Percentiles rank a stretch among this genome's conserved stretches.
phyloP scores from a whole-genome alignment of 2,113 vertebrate genomes.

The Rhizomys pruinosus region DNA sequence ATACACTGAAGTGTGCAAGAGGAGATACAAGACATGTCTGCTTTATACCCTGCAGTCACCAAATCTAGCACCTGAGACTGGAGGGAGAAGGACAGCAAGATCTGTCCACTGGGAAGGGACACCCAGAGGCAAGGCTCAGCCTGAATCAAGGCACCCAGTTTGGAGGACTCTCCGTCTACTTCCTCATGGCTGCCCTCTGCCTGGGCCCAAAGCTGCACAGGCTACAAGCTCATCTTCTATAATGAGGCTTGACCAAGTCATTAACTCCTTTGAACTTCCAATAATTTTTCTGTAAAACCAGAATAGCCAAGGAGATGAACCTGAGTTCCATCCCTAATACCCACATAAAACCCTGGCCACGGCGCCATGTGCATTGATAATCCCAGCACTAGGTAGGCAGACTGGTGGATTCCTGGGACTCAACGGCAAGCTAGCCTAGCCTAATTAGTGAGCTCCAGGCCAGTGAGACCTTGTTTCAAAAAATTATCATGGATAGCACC shows the following conservation, averaged over 20 bases:
- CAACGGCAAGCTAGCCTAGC: background rate
- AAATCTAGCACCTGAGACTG: background rate
- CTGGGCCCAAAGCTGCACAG: too few relatives aligned
- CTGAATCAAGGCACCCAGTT: too few relatives aligned
- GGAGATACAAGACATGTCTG: too few relatives aligned
- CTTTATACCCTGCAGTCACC: background rate
- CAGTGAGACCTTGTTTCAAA: background rate
- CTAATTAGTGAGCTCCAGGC: background rate
- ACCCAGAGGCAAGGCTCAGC: background rate
- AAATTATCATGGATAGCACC: background rate
- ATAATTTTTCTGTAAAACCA: background rate
- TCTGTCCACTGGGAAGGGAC: rapidly evolving
- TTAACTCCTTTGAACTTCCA: background rate
- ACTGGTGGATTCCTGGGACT: background rate
- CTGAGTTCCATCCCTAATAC: background rate
- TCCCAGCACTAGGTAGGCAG: background rate
- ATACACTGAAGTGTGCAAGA: background rate
- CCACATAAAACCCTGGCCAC: background rate
- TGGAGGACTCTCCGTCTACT: background rate
- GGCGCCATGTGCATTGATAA: background rate
- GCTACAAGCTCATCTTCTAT: background rate
- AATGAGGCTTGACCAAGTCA: background rate
- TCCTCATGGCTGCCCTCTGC: background rate
- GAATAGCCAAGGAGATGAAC: background rate
- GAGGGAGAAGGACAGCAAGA: background rate